These are phyloP conservation scores for Bovichtus diacanthus DNA, from an alignment of 2,797 vertebrate species.

Conservation along the genomic window DNA sequence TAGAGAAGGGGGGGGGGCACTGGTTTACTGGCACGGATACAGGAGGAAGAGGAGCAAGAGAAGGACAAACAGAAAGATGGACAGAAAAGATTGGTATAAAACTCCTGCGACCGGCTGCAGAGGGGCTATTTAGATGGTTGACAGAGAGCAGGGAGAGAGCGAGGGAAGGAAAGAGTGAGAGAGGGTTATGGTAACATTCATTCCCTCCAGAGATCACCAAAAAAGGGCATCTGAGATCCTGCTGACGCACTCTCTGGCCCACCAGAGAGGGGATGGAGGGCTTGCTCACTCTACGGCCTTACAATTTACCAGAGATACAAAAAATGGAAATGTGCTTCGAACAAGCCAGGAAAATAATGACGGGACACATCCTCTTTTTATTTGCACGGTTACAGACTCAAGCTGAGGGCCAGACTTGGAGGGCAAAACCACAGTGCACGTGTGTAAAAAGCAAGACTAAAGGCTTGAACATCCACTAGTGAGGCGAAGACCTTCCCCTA, in stretches of 20 bases:
- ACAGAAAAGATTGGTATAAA: slow-evolving; percentile 10
- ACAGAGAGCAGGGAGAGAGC: slow-evolving; percentile 36
- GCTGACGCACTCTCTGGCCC: slow-evolving; percentile 72
- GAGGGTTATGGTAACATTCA: slow-evolving; percentile 75
- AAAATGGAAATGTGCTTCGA: slow-evolving; percentile 46
- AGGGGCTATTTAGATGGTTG: slow-evolving; percentile 43
- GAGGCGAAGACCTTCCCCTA: neutral
- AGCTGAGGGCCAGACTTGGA: slow-evolving; percentile 1
- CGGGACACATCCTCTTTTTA: slow-evolving; percentile 38
- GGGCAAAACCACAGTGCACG: slow-evolving; percentile 6
- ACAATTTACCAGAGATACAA: slow-evolving; percentile 48
- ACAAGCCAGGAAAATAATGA: slow-evolving; percentile 46
- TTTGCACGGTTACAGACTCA: slow-evolving; percentile 29
- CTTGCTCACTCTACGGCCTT: slow-evolving; percentile 53
- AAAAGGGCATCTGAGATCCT: slow-evolving; percentile 83
- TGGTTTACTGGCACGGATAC: slow-evolving; percentile 42
- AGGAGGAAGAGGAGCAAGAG: slow-evolving; percentile 6
- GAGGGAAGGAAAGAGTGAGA: slow-evolving; percentile 12
- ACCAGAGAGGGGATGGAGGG: slow-evolving; percentile 60
- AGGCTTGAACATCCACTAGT: neutral
- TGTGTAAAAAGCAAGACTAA: neutral
- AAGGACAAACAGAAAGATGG: neutral
- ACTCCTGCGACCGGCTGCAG: slow-evolving; percentile 15
- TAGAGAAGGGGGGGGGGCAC: slow-evolving; percentile 5
- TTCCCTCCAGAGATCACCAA: slow-evolving; percentile 82